Evolutionary conservation across 2,113 vertebrate genomes (phyloP).

Genomic region (Raphicerus campestris): DNA sequence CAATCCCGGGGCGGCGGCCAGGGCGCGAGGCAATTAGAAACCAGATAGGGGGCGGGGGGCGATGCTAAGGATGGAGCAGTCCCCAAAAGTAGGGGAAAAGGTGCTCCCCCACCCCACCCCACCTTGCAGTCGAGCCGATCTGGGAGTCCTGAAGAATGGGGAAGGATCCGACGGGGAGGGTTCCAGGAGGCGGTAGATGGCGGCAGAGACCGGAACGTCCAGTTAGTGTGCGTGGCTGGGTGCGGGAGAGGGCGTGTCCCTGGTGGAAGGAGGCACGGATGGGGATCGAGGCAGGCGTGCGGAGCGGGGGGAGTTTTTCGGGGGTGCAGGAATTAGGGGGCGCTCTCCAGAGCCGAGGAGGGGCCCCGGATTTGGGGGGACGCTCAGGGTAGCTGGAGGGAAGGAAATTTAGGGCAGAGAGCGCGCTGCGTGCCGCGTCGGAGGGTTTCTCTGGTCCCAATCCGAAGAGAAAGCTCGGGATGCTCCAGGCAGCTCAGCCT

Average conservation of each 20-base stretch:
- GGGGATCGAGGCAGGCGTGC: neutral
- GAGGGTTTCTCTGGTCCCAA: neutral
- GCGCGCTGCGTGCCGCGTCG: neutral
- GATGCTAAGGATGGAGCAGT: neutral
- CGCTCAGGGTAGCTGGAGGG: neutral
- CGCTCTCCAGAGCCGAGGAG: neutral
- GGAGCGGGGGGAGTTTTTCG: neutral
- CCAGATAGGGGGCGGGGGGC: accelerated
- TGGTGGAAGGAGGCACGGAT: accelerated
- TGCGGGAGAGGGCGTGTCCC: neutral
- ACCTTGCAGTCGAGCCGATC: neutral
- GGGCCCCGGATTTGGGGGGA: neutral
- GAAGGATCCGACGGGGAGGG: neutral
- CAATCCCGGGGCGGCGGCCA: neutral
- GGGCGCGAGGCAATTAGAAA: neutral
- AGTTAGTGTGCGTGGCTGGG: neutral
- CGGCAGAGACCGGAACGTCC: neutral
- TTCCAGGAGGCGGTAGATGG: neutral
- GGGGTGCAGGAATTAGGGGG: neutral
- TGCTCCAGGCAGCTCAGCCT: neutral
- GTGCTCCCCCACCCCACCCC: neutral
- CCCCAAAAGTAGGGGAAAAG: neutral
- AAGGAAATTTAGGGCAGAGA: neutral
- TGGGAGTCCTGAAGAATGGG: neutral
- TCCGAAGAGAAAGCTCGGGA: neutral